Evolutionary conservation across 1,140 invertebrate species (phyloP).

Genomic region (Trinorchestia longiramus): DNA sequence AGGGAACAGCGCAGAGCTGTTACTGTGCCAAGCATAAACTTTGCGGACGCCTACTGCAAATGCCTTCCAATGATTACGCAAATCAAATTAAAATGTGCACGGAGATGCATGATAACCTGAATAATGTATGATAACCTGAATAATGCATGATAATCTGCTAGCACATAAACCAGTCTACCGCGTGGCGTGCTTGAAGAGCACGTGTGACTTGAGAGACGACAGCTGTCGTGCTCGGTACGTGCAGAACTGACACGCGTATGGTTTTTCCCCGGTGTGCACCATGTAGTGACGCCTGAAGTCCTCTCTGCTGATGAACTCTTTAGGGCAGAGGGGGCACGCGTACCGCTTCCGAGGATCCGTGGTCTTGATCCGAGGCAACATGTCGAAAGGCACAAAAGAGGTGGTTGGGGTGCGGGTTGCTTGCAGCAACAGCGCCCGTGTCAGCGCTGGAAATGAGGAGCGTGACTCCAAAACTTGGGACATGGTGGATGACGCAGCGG

Average conservation of each 20-base stretch:
- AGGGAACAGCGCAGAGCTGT: neutral
- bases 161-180: neutral
- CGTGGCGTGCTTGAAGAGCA: conserved; percentile 8
- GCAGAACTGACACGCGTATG: conserved; percentile 80
- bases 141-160: no score
- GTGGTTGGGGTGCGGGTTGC: neutral
- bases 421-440: neutral
- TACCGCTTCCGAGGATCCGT: conserved; percentile 75
- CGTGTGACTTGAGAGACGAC: conserved; percentile 68
- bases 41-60: neutral
- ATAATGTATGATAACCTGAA: no score
- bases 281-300: conserved; percentile 75
- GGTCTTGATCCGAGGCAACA: neutral
- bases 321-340: conserved; percentile 61
- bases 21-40: neutral
- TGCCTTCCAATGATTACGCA: neutral
- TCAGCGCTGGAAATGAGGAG: neutral
- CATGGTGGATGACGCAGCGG: neutral
- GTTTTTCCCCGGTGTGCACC: conserved; percentile 80
- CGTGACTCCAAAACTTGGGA: neutral
- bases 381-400: neutral
- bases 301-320: conserved; percentile 71
- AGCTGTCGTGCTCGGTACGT: conserved; percentile 72
- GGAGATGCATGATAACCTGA: no score
- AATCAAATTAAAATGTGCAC: neutral